phyloP scores from a whole-genome alignment of 2,797 vertebrate genomes.

The Cheirogaleus major region DNA sequence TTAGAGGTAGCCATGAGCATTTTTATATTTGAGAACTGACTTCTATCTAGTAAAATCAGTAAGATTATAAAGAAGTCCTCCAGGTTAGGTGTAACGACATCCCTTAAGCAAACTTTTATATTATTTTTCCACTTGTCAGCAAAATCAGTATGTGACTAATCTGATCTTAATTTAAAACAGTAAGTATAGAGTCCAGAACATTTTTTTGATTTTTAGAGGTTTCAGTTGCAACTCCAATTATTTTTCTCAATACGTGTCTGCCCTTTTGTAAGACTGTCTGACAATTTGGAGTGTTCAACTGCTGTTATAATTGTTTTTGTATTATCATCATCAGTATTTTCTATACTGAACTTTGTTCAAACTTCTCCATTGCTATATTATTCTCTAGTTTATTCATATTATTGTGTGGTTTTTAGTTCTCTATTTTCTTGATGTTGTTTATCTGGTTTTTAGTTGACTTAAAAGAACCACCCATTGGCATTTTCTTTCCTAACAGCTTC shows the following conservation, averaged over 20 bases:
- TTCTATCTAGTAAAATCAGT: background rate
- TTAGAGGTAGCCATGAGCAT: background rate
- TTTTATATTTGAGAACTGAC: background rate
- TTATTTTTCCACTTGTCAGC: background rate
- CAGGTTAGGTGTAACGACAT: background rate
- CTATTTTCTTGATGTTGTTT: background rate
- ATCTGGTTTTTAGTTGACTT: background rate
- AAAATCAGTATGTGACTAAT: background rate
- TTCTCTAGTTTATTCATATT: background rate
- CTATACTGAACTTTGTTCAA: background rate
- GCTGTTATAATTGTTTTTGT: background rate
- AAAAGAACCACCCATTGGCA: background rate
- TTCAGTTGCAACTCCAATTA: background rate
- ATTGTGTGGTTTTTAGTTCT: background rate
- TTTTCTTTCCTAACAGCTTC: background rate
- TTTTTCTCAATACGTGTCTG: background rate
- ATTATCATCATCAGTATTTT: background rate
- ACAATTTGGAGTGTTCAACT: background rate
- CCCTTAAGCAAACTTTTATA: background rate
- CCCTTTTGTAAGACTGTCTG: background rate
- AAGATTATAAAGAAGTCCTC: background rate
- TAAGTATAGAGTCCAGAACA: background rate
- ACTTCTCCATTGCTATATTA: background rate
- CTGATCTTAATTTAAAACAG: background rate
- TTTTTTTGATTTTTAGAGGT: background rate